Conservation (phyloP, 2,113 vertebrate genomes). For the Phalacrocorax carbo region DNA sequence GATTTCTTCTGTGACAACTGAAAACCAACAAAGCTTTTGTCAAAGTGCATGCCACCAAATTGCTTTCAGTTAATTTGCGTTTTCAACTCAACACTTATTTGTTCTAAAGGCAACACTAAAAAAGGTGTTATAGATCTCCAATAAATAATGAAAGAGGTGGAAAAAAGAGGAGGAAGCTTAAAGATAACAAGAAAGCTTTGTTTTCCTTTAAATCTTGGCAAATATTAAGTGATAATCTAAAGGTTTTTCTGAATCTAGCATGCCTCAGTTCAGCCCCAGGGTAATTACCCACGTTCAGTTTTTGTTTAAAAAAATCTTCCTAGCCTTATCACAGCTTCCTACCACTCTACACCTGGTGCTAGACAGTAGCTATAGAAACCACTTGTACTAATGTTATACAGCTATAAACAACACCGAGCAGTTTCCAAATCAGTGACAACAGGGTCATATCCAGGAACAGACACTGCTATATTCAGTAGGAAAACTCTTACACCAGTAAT, state of each 20-base stretch:
- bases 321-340: conserved; percentile 65
- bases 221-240: not conserved
- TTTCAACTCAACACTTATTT: not conserved
- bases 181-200: not conserved
- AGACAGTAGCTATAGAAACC: conserved; percentile 72
- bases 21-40: not conserved
- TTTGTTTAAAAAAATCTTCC: conserved; percentile 60
- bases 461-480: conserved; percentile 1
- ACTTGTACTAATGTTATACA: conserved; percentile 58
- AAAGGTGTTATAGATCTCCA: not conserved
- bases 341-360: conserved; percentile 63
- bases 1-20: not conserved
- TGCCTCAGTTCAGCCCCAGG: conserved; percentile 41
- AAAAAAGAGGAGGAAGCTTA: not conserved
- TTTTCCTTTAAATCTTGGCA: not conserved
- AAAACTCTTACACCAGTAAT: not conserved
- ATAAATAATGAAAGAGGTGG: not conserved
- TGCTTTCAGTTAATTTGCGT: not conserved
- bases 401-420: conserved; percentile 65
- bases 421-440: conserved; percentile 55
- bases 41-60: not conserved
- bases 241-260: not conserved
- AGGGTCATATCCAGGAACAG: conserved; percentile 38
- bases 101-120: not conserved
- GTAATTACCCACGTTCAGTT: conserved; percentile 62